A percentile compares a stretch with the other conserved stretches of the same genome.
Conservation (phyloP, 2,113 vertebrate genomes). For the Gila orcuttii region DNA sequence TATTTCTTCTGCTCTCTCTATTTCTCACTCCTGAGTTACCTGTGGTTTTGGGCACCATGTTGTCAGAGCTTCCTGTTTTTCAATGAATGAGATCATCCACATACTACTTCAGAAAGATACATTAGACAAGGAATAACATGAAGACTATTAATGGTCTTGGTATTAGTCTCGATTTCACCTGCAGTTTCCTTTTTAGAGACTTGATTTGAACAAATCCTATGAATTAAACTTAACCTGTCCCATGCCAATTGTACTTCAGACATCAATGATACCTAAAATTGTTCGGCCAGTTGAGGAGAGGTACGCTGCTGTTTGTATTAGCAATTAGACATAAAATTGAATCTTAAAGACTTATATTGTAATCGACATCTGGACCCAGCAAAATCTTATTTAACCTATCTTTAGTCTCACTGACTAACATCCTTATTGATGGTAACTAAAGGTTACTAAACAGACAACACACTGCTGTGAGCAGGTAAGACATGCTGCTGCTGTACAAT, state of each 20-base stretch:
- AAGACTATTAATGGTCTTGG: neutral
- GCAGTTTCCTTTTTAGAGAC: neutral
- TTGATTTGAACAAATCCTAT: neutral
- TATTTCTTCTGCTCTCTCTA: slow-evolving; percentile 27
- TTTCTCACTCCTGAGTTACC: slow-evolving; percentile 15
- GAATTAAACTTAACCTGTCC: neutral
- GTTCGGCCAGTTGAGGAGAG: neutral
- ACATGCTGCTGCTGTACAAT: no score
- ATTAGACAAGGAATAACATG: neutral
- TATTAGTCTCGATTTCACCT: neutral
- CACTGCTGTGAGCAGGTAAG: no score
- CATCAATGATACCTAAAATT: neutral
- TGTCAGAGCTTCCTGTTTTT: slow-evolving; percentile 19
- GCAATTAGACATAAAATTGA: neutral
- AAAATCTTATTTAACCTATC: neutral
- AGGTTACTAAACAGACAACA: neutral
- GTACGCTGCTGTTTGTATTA: neutral
- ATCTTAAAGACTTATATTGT: neutral
- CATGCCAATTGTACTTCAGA: neutral
- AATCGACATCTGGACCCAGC: neutral
- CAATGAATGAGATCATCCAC: slow-evolving; percentile 15
- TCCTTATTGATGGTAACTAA: neutral
- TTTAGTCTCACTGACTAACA: neutral
- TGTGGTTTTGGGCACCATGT: slow-evolving; percentile 28
- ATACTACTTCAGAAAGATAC: neutral